Base-by-base conservation (phyloP, 2,888 invertebrate genomes). In the Ommatoiulus sabulosus region DNA sequence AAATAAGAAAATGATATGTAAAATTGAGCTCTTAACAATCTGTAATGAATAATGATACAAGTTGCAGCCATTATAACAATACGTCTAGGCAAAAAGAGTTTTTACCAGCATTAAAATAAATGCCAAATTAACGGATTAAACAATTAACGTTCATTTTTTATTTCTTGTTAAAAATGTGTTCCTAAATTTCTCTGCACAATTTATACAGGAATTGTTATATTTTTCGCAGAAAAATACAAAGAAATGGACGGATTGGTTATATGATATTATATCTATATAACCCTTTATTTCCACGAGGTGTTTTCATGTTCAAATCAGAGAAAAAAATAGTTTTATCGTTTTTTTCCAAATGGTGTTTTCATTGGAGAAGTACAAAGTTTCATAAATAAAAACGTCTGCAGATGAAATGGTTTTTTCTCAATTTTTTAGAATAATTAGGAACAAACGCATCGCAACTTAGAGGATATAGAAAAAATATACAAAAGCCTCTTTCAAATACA, bases 341-440 rank as follows among this genome's bases (percentile, higher is more conserved):
- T 48, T 63, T 63, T 63, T 63, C 63, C 63, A 63, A 63, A n/a
- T n/a, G 17, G n/a, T 63, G 63, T 63, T 63, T 17, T 63, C 63
- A 63, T 63, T 63, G 63, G 63, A 63, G n/a, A 63, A 63, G 63
- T 63, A 63, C 63, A 63, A 63, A 63, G 17, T 63, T 63, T 63
- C 63, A 63, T 63, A 63, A 63, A 63, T 63, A 63, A 63, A 63
- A 63, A 63, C 63, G 17, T 63, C 57, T 15, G 17, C 57, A 15
- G 57, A 57, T 57, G 7, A 57, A 57, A 57, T n/a, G n/a, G n/a
- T n/a, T n/a, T n/a, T n/a, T n/a, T n/a, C n/a, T n/a, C n/a, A n/a
- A n/a, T n/a, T n/a, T n/a, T n/a, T n/a, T n/a, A n/a, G n/a, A n/a
- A n/a, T n/a, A n/a, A n/a, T n/a, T n/a, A n/a, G n/a, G n/a, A n/a